Base-by-base conservation (phyloP, 1,140 invertebrate species). In the Armadillidium nasatum region DNA sequence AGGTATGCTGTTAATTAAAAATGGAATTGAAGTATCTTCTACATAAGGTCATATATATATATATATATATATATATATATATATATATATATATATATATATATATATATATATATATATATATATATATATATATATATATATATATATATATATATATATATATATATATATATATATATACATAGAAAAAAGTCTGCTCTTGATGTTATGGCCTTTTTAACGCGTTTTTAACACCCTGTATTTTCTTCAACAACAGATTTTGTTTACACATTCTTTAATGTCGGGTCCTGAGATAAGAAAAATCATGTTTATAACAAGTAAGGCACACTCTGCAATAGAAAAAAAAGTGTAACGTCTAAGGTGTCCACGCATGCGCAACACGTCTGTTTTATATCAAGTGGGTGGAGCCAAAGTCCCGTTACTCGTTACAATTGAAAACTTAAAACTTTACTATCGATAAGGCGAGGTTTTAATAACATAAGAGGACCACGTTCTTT, bases 81-180 rank as follows among this genome's bases (percentile, higher is more conserved):
- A 15, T 19, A 60, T 60, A 60, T 60, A 60, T 60, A 60, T 60
- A 60, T 60, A 60, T 60, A 60, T 60, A 60, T 60, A 60, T 60
- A 60, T 60, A 60, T 60, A 60, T 60, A 60, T 60, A 60, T 60
- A 60, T 60, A 60, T 60, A 60, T 60, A 60, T 60, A 60, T 60
- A 60, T 60, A 60, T 60, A 60, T 60, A 60, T 60, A 60, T 60
- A 60, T 60, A 60, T 60, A 60, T 60, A 60, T 60, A 60, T 60
- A 60, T 60, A 60, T 60, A 60, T 60, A 60, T 15, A 15, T 60
- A 60, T 60, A 60, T 60, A 60, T 60, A 60, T 60, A 60, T 60
- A 60, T 60, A 60, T 60, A 60, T 60, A 60, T 60, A 60, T 60
- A 60, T 60, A 60, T 60, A 60, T 60, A 60, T 60, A 60, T 60